Conservation (phyloP, 2,888 invertebrate species). For the Athrips mouffetella region DNA sequence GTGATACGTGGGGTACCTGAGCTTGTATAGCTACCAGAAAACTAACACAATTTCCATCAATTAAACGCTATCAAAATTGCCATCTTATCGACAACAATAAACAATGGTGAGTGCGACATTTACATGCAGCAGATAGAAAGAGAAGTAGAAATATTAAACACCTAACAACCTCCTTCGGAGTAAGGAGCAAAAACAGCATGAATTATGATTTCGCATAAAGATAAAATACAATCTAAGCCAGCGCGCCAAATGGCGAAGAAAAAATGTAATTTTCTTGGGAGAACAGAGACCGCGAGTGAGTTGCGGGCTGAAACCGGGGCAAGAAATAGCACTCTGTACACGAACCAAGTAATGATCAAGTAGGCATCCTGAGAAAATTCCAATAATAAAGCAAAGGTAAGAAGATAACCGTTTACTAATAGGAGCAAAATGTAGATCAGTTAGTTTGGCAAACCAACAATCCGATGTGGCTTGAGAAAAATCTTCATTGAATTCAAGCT, state of each 20-base stretch:
- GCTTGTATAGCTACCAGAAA: constrained; percentile 8
- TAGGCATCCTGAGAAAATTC: constrained; percentile 7
- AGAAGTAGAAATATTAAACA: constrained; percentile 61
- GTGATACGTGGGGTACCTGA: constrained; percentile 6
- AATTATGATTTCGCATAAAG: constrained; percentile 76
- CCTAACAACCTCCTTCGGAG: constrained; percentile 51
- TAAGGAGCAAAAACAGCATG: constrained; percentile 66
- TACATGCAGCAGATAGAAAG: constrained; percentile 51
- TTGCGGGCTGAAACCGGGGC: constrained; percentile 41
- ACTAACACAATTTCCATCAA: constrained; percentile 31
- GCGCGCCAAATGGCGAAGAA: constrained; percentile 68
- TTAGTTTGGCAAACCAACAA: too few species aligned
- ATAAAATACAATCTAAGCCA: constrained; percentile 74
- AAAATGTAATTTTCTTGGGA: constrained; percentile 65
- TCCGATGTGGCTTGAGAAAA: too few species aligned
- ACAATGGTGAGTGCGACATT: constrained; percentile 57
- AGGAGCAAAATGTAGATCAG: too few species aligned
- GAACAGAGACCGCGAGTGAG: constrained; percentile 46
- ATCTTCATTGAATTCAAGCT: too few species aligned
- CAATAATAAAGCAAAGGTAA: constrained; percentile 4
- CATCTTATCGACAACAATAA: constrained; percentile 55
- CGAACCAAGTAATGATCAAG: constrained; percentile 24
- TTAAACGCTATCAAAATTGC: constrained; percentile 47
- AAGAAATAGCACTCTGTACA: constrained; percentile 41
- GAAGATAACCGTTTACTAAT: background rate